A percentile compares a stretch with the other conserved stretches of the same genome.
phyloP scores from a whole-genome alignment of 2,113 vertebrate genomes.

The Thermophis baileyi region DNA sequence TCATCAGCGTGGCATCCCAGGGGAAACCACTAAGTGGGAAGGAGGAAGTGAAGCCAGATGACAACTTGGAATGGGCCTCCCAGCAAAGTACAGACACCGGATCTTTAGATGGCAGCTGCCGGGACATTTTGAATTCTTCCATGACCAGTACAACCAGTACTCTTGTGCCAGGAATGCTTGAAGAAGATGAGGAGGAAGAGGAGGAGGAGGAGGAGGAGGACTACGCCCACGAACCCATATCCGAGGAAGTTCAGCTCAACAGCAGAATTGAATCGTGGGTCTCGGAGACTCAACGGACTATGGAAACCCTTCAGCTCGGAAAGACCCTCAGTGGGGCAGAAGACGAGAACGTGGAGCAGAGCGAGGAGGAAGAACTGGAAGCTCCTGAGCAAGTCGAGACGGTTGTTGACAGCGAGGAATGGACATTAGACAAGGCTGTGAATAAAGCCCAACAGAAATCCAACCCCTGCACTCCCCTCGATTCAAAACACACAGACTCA shows the following conservation, averaged over 20 bases:
- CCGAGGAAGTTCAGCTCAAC: slow-evolving; percentile 88
- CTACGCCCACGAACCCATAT: slow-evolving; percentile 86
- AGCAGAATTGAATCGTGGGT: slow-evolving; percentile 98
- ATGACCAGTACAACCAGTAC: slow-evolving; percentile 98
- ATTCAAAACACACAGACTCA: slow-evolving; percentile 57
- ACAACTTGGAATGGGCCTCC: slow-evolving; percentile 92
- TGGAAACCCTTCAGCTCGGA: slow-evolving; percentile 93
- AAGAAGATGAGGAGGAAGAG: slow-evolving; percentile 87
- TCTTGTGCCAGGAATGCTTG: slow-evolving; percentile 94
- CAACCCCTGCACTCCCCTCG: slow-evolving; percentile 41
- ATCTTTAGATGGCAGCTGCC: slow-evolving; percentile 92
- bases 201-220: slow-evolving; percentile 82
- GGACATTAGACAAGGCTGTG: slow-evolving; percentile 58
- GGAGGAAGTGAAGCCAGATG: slow-evolving; percentile 85
- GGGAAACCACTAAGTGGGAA: slow-evolving; percentile 68
- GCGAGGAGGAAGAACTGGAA: slow-evolving; percentile 83
- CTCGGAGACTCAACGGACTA: slow-evolving; percentile 86
- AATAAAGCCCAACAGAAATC: slow-evolving; percentile 52
- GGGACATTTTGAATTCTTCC: slow-evolving; percentile 89
- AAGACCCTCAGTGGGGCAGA: slow-evolving; percentile 85
- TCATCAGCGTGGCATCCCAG: slow-evolving; percentile 57
- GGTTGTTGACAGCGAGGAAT: slow-evolving; percentile 61
- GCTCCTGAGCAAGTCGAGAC: slow-evolving; percentile 71
- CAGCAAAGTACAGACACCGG: slow-evolving; percentile 97
- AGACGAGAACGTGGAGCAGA: slow-evolving; percentile 80